phyloP scores from a whole-genome alignment of 2,888 invertebrate genomes.

The Allygus modestus region DNA sequence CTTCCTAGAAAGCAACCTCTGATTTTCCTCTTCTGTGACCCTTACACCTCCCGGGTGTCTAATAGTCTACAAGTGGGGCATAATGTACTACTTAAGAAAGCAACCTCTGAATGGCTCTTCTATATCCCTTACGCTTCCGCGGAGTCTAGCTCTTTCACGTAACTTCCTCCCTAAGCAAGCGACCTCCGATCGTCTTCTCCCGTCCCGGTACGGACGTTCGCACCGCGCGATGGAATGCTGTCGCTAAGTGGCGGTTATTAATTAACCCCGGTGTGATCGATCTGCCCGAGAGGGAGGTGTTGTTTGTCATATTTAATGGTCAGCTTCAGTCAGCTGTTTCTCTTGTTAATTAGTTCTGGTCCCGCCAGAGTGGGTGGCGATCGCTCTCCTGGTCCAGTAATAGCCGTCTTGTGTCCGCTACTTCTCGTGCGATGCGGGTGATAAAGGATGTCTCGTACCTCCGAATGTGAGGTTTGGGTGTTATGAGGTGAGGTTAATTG shows the following conservation, averaged over 20 bases:
- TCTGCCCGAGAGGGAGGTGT: slow-evolving; percentile 25
- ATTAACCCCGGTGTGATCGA: slow-evolving; percentile 48
- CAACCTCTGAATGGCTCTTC: background rate
- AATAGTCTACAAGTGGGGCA: no score
- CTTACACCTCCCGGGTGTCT: no score
- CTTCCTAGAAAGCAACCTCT: no score
- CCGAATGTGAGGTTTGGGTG: background rate
- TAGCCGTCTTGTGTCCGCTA: slow-evolving; percentile 19
- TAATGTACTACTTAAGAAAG: no score
- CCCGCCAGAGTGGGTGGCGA: slow-evolving; percentile 38
- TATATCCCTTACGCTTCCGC: no score
- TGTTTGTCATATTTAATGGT: slow-evolving; percentile 58
- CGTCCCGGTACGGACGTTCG: background rate
- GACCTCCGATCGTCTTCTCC: background rate
- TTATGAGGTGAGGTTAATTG: background rate
- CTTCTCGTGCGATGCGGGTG: background rate
- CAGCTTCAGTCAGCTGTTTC: slow-evolving; percentile 32
- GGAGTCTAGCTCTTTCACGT: background rate
- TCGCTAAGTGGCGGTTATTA: slow-evolving; percentile 51
- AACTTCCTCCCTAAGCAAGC: background rate
- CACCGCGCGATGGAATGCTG: background rate
- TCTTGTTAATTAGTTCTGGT: slow-evolving; percentile 41
- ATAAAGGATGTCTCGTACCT: background rate
- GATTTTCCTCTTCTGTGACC: no score
- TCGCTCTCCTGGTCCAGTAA: background rate